Evolutionary conservation across 2,113 vertebrate species (phyloP), one percentile per base, ranked within the genome.

Genomic region (Diglossa brunneiventris): DNA sequence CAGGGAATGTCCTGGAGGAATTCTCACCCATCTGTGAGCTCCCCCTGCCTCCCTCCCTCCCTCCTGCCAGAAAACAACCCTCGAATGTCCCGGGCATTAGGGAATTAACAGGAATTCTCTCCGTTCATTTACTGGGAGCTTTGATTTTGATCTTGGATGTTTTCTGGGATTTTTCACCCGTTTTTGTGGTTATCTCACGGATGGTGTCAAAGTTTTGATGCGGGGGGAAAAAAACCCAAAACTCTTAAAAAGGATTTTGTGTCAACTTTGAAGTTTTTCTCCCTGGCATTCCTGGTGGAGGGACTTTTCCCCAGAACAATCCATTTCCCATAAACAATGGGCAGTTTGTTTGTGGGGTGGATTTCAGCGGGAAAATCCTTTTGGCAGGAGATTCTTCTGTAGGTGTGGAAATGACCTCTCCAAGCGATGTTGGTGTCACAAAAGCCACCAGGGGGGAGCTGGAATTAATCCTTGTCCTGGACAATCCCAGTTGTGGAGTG

Each of bases 61-160:
- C 39, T 15, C 41, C 15, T 39, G 47, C 44, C 83, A 13, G 49
- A 55, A 84, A 82, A 39, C 18, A 28, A 47, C 0, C 69, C 59
- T 3, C 3, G 59, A 28, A 33, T 3, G 28, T 18, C 41, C 28
- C 15, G 0, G 5, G 33, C 0, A 0, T 39, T 35, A 41, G 33
- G 64, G 70, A 91, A 78, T 55, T 21, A 72, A 30, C 67, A 58
- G 82, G 70, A 66, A 66, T 88, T 83, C 70, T 37, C 42, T 69
- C 61, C 1, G 46, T 13, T 33, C 11, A 62, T 94, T 76, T 62
- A 77, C 77, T 3, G 67, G 41, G 9, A 58, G 49, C 75, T 94
- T 87, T 73, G 85, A 27, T 59, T 94, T 72, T 70, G 14, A 72
- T 73, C 78, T 66, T 26, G 58, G 44, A 11, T 62, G 22, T 72